A percentile compares a stretch with the other conserved stretches of the same genome.
Evolutionary conservation across 1,140 invertebrate genomes (phyloP).

Genomic region (Centruroides vittatus): DNA sequence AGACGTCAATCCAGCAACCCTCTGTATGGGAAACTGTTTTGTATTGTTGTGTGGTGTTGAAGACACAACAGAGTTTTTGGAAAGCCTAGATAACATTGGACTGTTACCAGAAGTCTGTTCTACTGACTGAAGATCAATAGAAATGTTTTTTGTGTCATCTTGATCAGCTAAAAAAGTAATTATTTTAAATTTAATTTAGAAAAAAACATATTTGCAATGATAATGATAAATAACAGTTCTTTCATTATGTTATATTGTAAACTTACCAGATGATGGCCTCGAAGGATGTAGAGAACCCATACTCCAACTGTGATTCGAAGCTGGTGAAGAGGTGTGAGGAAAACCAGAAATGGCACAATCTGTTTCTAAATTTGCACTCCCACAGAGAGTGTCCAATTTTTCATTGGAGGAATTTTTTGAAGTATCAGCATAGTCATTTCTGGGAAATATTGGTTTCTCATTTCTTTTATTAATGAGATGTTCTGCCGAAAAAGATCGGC

Average conservation of each 20-base stretch:
- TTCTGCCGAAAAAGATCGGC: slow-evolving; percentile 4
- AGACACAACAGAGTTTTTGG: too few relatives aligned
- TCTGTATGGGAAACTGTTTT: too few relatives aligned
- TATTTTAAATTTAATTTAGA: too few relatives aligned
- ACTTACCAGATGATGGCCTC: slow-evolving; percentile 12
- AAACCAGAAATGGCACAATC: slow-evolving; percentile 7
- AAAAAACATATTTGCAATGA: too few relatives aligned
- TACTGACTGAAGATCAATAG: too few relatives aligned
- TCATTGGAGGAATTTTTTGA: neutral
- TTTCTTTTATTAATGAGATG: neutral
- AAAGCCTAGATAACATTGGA: too few relatives aligned
- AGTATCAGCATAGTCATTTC: neutral
- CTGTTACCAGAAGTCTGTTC: too few relatives aligned
- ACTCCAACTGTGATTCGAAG: slow-evolving; percentile 10
- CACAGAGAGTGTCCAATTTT: neutral
- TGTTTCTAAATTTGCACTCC: neutral
- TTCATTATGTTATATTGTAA: neutral
- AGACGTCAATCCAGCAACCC: too few relatives aligned
- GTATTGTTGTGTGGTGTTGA: too few relatives aligned
- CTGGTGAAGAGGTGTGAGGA: slow-evolving; percentile 5
- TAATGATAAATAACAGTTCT: too few relatives aligned
- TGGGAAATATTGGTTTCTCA: neutral
- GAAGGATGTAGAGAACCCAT: slow-evolving; percentile 3
- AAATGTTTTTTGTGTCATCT: too few relatives aligned
- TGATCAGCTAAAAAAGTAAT: too few relatives aligned